Evolutionary conservation across 2,888 invertebrate species (phyloP).

Genomic region (Agrochola lota): DNA sequence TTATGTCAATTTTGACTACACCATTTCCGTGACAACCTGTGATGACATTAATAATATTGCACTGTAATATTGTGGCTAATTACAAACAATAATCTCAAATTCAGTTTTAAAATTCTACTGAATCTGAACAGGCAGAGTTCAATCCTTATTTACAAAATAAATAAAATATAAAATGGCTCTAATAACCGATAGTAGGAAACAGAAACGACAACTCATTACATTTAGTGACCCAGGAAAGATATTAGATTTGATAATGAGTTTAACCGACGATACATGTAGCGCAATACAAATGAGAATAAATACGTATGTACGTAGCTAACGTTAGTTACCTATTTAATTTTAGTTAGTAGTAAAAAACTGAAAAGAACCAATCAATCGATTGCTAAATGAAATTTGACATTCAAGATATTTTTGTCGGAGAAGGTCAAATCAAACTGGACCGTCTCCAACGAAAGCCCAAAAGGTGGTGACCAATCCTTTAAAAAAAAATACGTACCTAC

Average conservation of each 20-base stretch:
- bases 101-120: background rate
- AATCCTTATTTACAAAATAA: background rate
- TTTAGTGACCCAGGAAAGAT: constrained; percentile 90
- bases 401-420: background rate
- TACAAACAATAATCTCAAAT: constrained; percentile 1
- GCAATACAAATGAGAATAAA: constrained; percentile 91
- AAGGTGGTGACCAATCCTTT: background rate
- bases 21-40: constrained; percentile 13
- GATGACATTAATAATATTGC: background rate
- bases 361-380: no score
- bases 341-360: background rate
- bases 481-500: background rate
- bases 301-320: constrained; percentile 87
- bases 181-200: constrained; percentile 61
- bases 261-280: constrained; percentile 86
- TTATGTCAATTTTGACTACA: constrained; percentile 20
- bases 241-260: constrained; percentile 88
- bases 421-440: background rate
- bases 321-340: background rate
- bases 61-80: background rate
- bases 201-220: constrained; percentile 79
- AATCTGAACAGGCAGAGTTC: background rate
- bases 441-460: background rate
- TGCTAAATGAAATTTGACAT: background rate
- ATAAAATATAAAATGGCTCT: constrained; percentile 35